Percentiles rank a stretch among this genome's conserved stretches.
These are phyloP conservation scores for Daubentonia madagascariensis DNA, from an alignment of 2,113 vertebrate genomes.

Conservation along the genomic window DNA sequence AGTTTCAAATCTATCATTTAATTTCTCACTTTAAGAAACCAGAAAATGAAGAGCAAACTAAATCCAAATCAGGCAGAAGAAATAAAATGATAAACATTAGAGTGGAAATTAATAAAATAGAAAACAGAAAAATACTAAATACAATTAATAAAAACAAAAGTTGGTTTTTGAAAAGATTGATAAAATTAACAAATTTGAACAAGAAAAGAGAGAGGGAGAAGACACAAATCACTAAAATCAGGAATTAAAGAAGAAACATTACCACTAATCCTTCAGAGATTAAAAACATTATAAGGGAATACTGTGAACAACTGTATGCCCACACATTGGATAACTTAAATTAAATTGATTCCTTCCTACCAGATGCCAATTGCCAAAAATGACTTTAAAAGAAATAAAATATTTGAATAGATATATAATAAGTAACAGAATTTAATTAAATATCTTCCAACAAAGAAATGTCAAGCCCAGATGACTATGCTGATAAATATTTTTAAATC, in stretches of 20 bases:
- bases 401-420: not conserved
- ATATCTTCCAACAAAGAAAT: not conserved
- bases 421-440: not conserved
- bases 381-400: not conserved
- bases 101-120: not conserved
- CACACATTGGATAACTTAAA: not conserved
- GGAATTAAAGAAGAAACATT: not conserved
- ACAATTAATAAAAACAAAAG: not conserved
- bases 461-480: not conserved
- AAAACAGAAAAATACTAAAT: not conserved
- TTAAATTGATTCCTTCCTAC: not conserved
- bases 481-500: not conserved
- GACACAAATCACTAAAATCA: not conserved
- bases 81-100: not conserved
- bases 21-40: not conserved
- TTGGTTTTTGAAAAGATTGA: not conserved
- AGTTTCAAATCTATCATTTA: not conserved
- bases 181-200: not conserved
- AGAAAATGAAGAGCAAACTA: not conserved
- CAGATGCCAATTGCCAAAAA: not conserved
- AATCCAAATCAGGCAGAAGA: not conserved
- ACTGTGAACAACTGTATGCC: not conserved
- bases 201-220: not conserved
- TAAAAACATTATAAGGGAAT: not conserved
- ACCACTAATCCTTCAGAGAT: not conserved